phyloP scores from a whole-genome alignment of 2,797 vertebrate species.

The Mormyrus hasselquistii region DNA sequence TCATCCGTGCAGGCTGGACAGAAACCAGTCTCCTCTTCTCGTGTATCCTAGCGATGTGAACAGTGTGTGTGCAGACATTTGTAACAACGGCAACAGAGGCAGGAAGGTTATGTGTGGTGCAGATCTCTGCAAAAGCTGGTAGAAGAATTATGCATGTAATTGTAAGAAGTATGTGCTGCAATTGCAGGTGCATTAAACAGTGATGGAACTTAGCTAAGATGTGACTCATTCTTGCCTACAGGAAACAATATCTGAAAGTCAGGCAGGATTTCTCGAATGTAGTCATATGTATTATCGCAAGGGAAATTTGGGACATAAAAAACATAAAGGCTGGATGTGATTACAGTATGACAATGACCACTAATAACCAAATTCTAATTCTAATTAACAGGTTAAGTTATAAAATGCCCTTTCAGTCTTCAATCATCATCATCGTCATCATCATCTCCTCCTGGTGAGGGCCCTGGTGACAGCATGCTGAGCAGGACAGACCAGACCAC shows the following conservation, averaged over 20 bases:
- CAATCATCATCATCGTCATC: neutral
- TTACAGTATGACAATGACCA: neutral
- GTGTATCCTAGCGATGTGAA: neutral
- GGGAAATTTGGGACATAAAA: neutral
- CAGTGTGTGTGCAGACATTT: neutral
- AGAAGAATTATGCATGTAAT: neutral
- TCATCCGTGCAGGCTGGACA: neutral
- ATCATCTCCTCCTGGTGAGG: neutral
- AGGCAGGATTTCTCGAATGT: neutral
- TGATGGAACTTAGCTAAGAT: neutral
- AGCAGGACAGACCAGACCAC: neutral
- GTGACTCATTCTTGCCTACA: neutral
- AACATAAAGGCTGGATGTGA: neutral
- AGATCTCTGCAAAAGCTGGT: neutral
- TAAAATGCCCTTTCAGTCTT: neutral
- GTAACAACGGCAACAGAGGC: neutral
- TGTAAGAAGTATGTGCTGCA: neutral
- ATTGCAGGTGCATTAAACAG: neutral
- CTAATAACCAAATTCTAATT: too few relatives aligned
- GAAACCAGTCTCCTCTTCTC: neutral
- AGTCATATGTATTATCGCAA: neutral
- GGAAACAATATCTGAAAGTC: neutral
- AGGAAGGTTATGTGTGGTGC: neutral
- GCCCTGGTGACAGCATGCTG: neutral
- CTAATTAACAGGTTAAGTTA: neutral